Evolutionary conservation across 2,113 vertebrate species (phyloP), one percentile per base, ranked within the genome.

Genomic region (Pongo abelii): DNA sequence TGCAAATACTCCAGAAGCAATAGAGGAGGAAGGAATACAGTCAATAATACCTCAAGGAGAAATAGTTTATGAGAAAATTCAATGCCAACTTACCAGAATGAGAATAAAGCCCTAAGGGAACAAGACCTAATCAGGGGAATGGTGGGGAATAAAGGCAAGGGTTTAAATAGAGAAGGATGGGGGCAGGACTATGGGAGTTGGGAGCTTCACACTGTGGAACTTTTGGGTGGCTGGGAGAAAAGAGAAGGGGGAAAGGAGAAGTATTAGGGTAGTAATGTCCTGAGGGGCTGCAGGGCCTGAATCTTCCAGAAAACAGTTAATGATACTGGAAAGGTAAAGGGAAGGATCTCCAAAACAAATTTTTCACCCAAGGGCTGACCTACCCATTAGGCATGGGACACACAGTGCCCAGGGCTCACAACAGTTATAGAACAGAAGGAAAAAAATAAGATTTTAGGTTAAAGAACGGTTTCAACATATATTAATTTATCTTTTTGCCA

Each of bases 401-500:
- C 16, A 40, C 25, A n/a, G 32, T 57, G 23, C 14, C 16, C 13
- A 79, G 52, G 40, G 64, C 5, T 4, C 14, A 83, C 3, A 22
- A 3, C 0, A 50, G 32, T 27, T 30, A 64, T 35, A 87, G 80
- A 84, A 93, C 23, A 77, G n/a, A 77, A 86, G 67, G 46, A 38
- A 79, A 52, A 89, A 6, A 20, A 8, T 38, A 35, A 86, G 52
- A 0, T 23, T 89, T 69, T 69, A 83, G 12, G 5, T 17, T 92
- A 30, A 85, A 81, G 61, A 50, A 48, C 22, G 43, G 40, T 70
- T 85, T 86, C 57, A 8, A 43, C 23, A 64, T 46, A 46, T n/a
- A 83, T 18, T 25, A 94, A 92, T 46, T 77, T 57, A 40, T 78
- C 5, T 52, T 91, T 61, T 70, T 70, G 43, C 18, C 55, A 98